Percentiles rank a stretch among this genome's conserved stretches.
Evolutionary conservation across 2,113 vertebrate species (phyloP).

Genomic region (Copsychus sechellarum): DNA sequence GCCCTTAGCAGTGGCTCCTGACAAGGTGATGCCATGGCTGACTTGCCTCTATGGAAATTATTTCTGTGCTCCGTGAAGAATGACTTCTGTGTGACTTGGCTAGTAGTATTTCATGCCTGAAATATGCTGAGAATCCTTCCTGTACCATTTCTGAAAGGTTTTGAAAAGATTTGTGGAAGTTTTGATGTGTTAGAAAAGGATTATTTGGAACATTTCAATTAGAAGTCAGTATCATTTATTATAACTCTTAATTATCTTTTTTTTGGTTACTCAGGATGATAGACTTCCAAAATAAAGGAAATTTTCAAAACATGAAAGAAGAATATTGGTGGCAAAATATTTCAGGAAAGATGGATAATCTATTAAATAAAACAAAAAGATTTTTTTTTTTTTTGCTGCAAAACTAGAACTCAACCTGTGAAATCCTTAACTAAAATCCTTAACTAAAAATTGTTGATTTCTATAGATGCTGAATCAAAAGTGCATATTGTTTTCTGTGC

Average conservation of each 20-base stretch:
- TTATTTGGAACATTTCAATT: not conserved
- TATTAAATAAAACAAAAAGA: not conserved
- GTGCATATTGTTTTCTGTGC: not conserved
- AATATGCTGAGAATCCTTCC: not conserved
- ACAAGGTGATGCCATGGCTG: not conserved
- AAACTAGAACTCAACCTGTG: not conserved
- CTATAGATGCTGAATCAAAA: not conserved
- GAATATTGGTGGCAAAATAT: not conserved
- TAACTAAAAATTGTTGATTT: not conserved
- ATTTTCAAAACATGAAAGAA: not conserved
- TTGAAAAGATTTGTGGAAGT: not conserved
- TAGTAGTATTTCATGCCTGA: not conserved
- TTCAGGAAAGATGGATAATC: not conserved
- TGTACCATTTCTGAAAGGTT: not conserved
- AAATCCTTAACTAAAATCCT: not conserved
- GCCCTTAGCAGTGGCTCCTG: not conserved
- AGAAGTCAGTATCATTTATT: not conserved
- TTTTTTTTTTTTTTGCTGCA: not conserved
- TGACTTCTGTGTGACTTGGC: fast-evolving
- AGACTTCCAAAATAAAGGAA: not conserved
- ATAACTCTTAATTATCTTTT: not conserved
- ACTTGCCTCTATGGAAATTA: not conserved
- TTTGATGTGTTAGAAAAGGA: not conserved
- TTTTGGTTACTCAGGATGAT: not conserved
- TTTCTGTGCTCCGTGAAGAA: not conserved